Conservation (phyloP, 2,113 vertebrate genomes). For the Hippotragus niger region DNA sequence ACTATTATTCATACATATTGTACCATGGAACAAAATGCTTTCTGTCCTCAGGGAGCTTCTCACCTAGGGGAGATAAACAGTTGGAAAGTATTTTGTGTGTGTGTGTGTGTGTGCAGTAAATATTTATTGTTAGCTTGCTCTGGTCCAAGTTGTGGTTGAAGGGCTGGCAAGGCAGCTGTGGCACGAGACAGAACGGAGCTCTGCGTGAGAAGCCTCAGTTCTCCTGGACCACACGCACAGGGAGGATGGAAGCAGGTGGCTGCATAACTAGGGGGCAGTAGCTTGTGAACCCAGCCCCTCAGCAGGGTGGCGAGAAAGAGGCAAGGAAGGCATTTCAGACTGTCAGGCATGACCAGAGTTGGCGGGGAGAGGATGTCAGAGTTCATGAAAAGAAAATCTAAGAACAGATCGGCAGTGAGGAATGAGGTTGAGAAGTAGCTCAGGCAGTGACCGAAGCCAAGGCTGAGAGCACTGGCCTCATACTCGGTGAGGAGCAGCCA, state of each 20-base stretch:
- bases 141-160: neutral
- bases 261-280: fast-evolving
- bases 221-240: fast-evolving
- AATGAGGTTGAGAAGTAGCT: neutral
- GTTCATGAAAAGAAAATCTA: neutral
- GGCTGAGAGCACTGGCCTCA: fast-evolving
- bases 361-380: no score
- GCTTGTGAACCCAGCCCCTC: neutral
- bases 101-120: neutral
- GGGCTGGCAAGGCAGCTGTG: neutral
- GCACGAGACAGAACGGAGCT: neutral
- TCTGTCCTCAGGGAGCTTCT: neutral
- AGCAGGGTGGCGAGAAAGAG: no score
- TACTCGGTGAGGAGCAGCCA: neutral
- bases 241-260: neutral
- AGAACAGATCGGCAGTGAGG: neutral
- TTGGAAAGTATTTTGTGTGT: neutral
- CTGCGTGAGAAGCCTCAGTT: neutral
- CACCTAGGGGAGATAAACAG: neutral
- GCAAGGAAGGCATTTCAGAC: neutral
- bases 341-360: neutral
- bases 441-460: fast-evolving
- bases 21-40: neutral
- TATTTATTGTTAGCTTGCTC: neutral
- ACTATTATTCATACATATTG: neutral